Conservation (phyloP, 2,113 vertebrate genomes). For the Puntigrus tetrazona region DNA sequence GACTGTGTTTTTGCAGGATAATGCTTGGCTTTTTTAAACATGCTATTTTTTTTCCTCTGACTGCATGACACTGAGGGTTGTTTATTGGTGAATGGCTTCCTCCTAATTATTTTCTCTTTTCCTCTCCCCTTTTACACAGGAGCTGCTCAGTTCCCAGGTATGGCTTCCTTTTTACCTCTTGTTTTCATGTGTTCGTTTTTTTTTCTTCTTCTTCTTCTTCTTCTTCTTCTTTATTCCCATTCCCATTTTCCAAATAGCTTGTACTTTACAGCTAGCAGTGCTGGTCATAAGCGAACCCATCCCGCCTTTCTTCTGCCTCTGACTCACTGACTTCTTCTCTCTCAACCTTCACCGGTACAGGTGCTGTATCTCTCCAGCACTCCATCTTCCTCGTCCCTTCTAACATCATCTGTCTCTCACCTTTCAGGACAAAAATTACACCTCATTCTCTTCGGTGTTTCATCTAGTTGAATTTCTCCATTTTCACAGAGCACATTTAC, state of each 20-base stretch:
- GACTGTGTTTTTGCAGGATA: neutral
- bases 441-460: conserved; percentile 24
- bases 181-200: neutral
- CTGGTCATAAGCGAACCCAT: conserved; percentile 22
- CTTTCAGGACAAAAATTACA: conserved; percentile 44
- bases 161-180: conserved; percentile 47
- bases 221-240: neutral
- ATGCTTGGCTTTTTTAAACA: neutral
- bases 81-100: conserved; percentile 30
- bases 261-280: neutral
- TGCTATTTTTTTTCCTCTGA: neutral
- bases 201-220: neutral
- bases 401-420: conserved; percentile 43
- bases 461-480: conserved; percentile 45
- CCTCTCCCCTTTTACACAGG: conserved; percentile 62
- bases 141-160: conserved; percentile 78
- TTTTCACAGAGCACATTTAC: conserved; percentile 45
- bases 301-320: conserved; percentile 36
- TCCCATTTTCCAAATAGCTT: conserved; percentile 11
- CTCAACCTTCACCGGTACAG: conserved; percentile 38
- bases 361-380: conserved; percentile 28
- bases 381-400: conserved; percentile 41
- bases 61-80: neutral
- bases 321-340: conserved; percentile 20
- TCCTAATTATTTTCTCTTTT: conserved; percentile 34